Evolutionary conservation across 2,113 vertebrate species (phyloP), one percentile per base, ranked within the genome.

Genomic region (Anthoscopus minutus): DNA sequence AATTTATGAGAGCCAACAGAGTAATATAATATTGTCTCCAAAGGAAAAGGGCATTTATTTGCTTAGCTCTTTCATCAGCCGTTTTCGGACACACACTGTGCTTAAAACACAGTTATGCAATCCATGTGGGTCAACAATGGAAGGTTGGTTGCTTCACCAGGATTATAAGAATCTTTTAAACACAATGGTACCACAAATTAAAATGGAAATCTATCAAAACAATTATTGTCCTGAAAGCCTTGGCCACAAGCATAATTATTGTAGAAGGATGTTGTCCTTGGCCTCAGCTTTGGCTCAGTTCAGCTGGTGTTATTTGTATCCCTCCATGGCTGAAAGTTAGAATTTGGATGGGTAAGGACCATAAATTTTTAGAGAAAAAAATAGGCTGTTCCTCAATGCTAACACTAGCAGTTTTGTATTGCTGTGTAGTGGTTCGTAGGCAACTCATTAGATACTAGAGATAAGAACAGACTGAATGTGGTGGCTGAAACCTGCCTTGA

Each of bases 181-280:
- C 92, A 96, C 96, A 94, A 91, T 95, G 58, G 84, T 82, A 89
- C 95, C 92, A 71, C 96, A 97, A 96, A 96, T 95, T 93, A 94
- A 96, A 94, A 92, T 73, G 86, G 86, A 89, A 93, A 92, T 97
- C 84, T 95, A 94, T 97, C 95, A 96, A 95, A 95, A 80, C 81
- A 77, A 91, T 96, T 96, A 95, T 95, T 19, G 0, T 96, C 84
- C 81, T 95, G 91, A 96, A 96, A 96, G 94, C 70, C 93, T 96
- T 96, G 94, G 91, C 95, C 92, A 67, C 91, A 87, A 92, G 62
- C 7, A 18, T 94, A 93, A 96, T 96, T 95, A 92, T 14, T 96
- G 71, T 82, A 92, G 84, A 93, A 74, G 64, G 91, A 94, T 95
- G 92, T 96, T 97, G 94, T 93, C 92, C 92, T 97, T 96, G 96